Conservation (phyloP, 2,797 vertebrate genomes). For the Eulemur albifrons region DNA sequence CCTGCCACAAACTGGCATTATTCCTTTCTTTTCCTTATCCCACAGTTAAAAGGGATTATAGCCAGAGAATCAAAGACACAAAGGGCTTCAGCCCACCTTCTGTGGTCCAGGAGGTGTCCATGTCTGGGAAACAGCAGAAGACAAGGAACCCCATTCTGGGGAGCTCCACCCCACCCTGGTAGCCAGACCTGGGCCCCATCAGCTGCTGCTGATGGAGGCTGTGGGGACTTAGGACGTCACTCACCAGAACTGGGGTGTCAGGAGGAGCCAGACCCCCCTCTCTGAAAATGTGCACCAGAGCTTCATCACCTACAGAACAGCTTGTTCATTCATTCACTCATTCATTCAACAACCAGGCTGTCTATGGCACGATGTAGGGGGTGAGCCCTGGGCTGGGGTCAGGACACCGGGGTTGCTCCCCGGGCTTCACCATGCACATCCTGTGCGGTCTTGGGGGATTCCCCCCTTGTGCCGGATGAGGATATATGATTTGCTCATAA, state of each 20-base stretch:
- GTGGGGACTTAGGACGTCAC: not conserved
- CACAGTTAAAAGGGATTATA: not conserved
- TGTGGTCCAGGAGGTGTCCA: not conserved
- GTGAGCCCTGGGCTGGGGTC: not conserved
- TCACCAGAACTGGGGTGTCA: not conserved
- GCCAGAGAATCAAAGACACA: not conserved
- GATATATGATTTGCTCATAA: not conserved
- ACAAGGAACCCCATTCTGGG: not conserved
- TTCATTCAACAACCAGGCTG: not conserved
- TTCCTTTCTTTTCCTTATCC: rapidly evolving
- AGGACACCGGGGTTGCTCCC: not conserved
- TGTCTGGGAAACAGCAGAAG: not conserved
- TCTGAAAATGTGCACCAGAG: not conserved
- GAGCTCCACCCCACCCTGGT: not conserved
- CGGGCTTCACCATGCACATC: not conserved
- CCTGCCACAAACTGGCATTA: rapidly evolving
- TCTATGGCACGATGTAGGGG: rapidly evolving
- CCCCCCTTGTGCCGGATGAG: too few relatives aligned
- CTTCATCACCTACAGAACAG: not conserved
- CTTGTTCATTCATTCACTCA: not conserved
- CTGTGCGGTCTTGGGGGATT: not conserved
- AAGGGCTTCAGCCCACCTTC: not conserved
- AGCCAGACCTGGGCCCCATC: rapidly evolving
- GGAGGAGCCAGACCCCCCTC: not conserved
- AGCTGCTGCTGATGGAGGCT: too few relatives aligned